Evolutionary conservation across 2,113 vertebrate genomes (phyloP), one percentile per base, ranked within the genome.

Genomic region (Atrichornis clamosus): DNA sequence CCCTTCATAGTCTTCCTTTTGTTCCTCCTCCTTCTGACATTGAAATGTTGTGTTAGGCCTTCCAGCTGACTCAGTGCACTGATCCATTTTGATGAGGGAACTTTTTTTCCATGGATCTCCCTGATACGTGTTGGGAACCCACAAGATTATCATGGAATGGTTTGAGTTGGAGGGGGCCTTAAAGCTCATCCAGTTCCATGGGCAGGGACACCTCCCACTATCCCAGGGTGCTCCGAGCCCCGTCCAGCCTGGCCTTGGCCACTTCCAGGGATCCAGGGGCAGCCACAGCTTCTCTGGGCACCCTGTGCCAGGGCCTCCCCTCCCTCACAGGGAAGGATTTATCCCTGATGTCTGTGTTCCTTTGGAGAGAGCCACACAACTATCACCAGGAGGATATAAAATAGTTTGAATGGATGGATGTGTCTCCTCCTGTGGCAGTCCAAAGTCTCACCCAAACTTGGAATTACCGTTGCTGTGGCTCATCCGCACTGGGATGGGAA

Each of bases 371-470:
- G 15, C 35, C 33, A 22, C 23, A 11, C 32, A 30, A 14, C 18
- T 42, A 9, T 20, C 15, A 58, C 58, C 44, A 46, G 26, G 4
- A 52, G 56, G 3, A n/a, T 13, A 1, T 17, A 12, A 50, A 86
- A 50, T 17, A 0, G 2, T 21, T 24, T 11, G 2, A 49, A 50
- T 49, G 17, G 5, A 21, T 3, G 2, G 5, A 21, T 3, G 2
- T 69, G 77, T 50, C 12, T 37, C 1, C 23, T 77, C 6, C 56
- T 6, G 9, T 59, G 56, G 26, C 50, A 50, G 16, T 13, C 62
- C 47, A 11, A 88, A 33, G 35, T 20, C 50, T 72, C 56, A 2
- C 26, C 1, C n/a, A 26, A 28, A 21, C 14, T 28, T 50, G 20
- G 22, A 41, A 37, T 44, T 44, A 10, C 33, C 2, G 49, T 53